Base-by-base conservation (phyloP, 2,888 invertebrate genomes). In the Acrobasis consociella region DNA sequence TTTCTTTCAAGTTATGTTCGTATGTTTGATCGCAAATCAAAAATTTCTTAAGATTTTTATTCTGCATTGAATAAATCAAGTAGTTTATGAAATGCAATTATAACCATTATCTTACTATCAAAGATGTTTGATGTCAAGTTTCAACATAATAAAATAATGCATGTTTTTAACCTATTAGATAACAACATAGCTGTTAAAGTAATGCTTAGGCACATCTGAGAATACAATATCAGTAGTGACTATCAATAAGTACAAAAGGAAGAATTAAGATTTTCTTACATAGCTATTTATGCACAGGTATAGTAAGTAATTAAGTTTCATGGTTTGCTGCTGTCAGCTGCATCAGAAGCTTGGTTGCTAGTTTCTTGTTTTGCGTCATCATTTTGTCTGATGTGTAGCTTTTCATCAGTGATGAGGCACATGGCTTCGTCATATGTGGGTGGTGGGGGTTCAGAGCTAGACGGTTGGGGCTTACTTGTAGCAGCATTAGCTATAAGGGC, bases 371-470 rank as follows among this genome's bases (percentile, higher is more conserved):
- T 91, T 66, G 79, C 79, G 75, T 80, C 79, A 66, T 86, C 85
- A 72, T 75, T 79, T 77, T 79, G 56, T 56, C 56, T 86, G 65
- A 79, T 78, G 52, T 71, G 75, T 53, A 81, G 74, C 72, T 93
- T 93, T 65, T 87, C 91, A 77, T 92, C 91, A 65, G 85, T 91
- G 74, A 93, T 91, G 13, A 93, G 85, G 69, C 90, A 93, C 91
- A 94, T 93, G 0, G 94, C 95, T 89, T 95, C 95, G 73, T 94
- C 94, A 75, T 95, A 94, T 13, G 94, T 93, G 0, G 95, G 95
- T 3, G 95, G 94, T 11, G 94, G 94, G 39, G 92, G 86, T 76
- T 94, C 94, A 15, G 93, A 93, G 63, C 89, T 87, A 52, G 92
- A 92, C 13, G 91, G 81, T 64, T 90, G 88, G 9, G 91, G 89